Percentiles rank a stretch among this genome's conserved stretches.
These are phyloP conservation scores for Caenorhabditis remanei DNA, from an alignment of 1,140 invertebrate genomes.

Conservation along the genomic window DNA sequence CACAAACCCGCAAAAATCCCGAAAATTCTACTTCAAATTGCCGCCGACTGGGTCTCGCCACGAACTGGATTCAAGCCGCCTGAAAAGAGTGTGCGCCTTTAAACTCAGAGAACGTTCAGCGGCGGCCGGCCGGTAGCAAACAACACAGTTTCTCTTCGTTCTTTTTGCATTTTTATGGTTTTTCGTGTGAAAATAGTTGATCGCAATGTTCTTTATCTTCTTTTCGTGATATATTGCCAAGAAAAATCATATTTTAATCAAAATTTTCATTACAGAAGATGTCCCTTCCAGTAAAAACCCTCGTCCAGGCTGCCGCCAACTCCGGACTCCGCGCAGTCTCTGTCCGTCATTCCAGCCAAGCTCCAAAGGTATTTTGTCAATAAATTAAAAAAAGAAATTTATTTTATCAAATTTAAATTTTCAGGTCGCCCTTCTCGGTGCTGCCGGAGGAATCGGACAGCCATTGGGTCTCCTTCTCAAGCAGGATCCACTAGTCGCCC, in stretches of 20 bases:
- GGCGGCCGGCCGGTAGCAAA: not conserved
- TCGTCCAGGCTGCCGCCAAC: constrained; percentile 59
- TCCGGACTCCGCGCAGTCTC: constrained; percentile 57
- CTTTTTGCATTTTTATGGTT: not conserved
- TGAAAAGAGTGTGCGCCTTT: constrained; percentile 53
- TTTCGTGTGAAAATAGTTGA: not conserved
- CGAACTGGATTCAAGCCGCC: constrained; percentile 11
- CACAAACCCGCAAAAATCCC: not conserved
- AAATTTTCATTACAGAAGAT: constrained; percentile 47
- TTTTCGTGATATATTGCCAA: not conserved
- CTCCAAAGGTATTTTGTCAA: constrained; percentile 66
- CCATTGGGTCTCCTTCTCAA: constrained; percentile 95
- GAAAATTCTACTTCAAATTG: not conserved
- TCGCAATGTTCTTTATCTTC: not conserved
- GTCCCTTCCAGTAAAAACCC: constrained; percentile 61
- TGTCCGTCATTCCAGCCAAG: constrained; percentile 63
- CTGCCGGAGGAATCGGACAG: constrained; percentile 96
- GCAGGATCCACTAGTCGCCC: constrained; percentile 83
- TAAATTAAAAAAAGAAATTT: not conserved
- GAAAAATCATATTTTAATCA: not conserved
- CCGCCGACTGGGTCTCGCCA: constrained; percentile 40
- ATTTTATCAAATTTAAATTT: not conserved
- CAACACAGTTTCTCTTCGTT: not conserved
- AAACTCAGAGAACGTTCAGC: constrained; percentile 4
- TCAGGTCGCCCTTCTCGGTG: constrained; percentile 94